A percentile compares a stretch with the other conserved stretches of the same genome.
Conservation (phyloP, 2,888 invertebrate species). For the Trypoxylon attenuatum region DNA sequence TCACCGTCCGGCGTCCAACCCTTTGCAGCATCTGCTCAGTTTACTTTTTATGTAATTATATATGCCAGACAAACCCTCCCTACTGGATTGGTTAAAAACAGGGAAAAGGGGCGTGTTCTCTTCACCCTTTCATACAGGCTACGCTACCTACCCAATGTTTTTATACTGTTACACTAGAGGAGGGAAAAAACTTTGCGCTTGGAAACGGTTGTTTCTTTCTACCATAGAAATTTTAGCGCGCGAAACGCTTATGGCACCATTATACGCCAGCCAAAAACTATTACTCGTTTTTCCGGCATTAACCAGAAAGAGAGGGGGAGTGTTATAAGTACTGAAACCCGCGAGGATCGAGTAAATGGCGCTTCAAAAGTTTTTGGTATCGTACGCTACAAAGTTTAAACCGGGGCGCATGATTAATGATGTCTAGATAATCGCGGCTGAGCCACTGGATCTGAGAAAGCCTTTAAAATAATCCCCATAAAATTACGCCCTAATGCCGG, state of each 20-base stretch:
- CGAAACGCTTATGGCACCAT: background rate
- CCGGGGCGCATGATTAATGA: constrained; percentile 63
- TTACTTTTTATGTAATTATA: constrained; percentile 63
- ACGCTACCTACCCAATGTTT: too few species aligned
- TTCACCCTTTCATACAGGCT: constrained; percentile 56
- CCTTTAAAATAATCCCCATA: constrained; percentile 67
- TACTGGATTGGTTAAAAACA: constrained; percentile 59
- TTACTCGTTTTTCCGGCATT: background rate
- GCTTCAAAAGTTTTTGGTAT: constrained; percentile 49
- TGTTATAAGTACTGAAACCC: constrained; percentile 16
- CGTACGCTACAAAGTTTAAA: constrained; percentile 48
- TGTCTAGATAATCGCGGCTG: constrained; percentile 61
- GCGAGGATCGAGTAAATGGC: constrained; percentile 42
- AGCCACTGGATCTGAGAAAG: constrained; percentile 60
- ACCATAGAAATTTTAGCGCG: too few species aligned
- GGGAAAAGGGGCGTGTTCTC: constrained; percentile 59
- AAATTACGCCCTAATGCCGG: constrained; percentile 63
- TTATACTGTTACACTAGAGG: too few species aligned
- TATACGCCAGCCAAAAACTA: background rate
- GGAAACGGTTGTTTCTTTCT: too few species aligned
- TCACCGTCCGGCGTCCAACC: constrained; percentile 39
- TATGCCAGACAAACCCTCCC: constrained; percentile 55
- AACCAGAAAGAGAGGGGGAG: background rate
- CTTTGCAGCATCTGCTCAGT: constrained; percentile 62
- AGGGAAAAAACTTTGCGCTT: too few species aligned